Conservation (phyloP, 2,888 invertebrate species). For the Keiferia lycopersicella region DNA sequence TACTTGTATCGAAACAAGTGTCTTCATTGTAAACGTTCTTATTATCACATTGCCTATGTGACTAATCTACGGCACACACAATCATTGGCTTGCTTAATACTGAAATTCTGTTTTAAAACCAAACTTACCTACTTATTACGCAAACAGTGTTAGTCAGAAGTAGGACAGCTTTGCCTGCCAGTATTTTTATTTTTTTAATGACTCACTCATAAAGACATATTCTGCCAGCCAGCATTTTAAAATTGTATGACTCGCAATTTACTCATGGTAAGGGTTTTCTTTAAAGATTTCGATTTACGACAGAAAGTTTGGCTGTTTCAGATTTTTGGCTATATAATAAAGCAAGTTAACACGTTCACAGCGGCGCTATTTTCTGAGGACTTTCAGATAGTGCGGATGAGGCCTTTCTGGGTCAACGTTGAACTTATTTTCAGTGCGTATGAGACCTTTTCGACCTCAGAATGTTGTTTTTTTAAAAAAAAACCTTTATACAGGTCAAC, state of each 20-base stretch:
- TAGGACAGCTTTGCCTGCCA: slow-evolving; percentile 3
- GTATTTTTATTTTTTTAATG: slow-evolving; percentile 24
- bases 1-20: too few species aligned
- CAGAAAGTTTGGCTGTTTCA: slow-evolving; percentile 51
- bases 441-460: too few species aligned
- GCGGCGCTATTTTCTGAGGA: too few species aligned
- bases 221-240: background rate
- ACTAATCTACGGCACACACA: background rate
- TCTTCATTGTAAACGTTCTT: background rate
- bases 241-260: background rate
- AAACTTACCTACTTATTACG: slow-evolving; percentile 2
- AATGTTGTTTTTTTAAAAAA: too few species aligned
- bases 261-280: slow-evolving; percentile 32
- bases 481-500: too few species aligned
- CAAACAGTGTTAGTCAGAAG: background rate
- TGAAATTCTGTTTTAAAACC: background rate
- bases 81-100: background rate
- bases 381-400: too few species aligned
- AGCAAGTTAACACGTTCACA: too few species aligned
- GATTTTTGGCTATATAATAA: slow-evolving; percentile 48
- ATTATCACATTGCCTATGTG: background rate
- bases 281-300: slow-evolving; percentile 56
- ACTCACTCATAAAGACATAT: slow-evolving; percentile 20
- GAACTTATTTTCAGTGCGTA: too few species aligned
- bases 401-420: too few species aligned